A percentile compares a stretch with the other conserved stretches of the same genome.
Conservation (phyloP, 2,113 vertebrate genomes). For the Mungos mungo region DNA sequence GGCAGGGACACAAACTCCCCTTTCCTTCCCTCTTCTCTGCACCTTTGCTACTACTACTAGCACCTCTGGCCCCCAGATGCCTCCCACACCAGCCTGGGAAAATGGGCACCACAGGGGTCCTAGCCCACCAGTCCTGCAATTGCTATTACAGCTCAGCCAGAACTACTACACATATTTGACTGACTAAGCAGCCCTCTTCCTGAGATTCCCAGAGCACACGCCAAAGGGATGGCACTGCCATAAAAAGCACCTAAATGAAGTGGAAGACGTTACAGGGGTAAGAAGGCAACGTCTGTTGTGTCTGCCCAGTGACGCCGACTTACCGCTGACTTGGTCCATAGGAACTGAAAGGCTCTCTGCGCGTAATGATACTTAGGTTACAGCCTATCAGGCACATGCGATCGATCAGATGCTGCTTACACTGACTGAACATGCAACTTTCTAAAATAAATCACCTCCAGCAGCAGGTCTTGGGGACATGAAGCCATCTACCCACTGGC, state of each 20-base stretch:
- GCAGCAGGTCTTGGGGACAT: background rate
- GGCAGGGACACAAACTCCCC: background rate
- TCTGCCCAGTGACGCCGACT: background rate
- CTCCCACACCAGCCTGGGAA: background rate
- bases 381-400: background rate
- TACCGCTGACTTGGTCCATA: background rate
- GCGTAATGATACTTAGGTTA: background rate
- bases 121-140: background rate
- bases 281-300: background rate
- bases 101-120: background rate
- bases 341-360: background rate
- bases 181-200: background rate
- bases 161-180: background rate
- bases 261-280: background rate
- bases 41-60: background rate
- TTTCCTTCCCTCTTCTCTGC: background rate
- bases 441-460: constrained; percentile 33
- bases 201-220: background rate
- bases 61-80: background rate
- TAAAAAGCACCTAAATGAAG: background rate
- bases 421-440: constrained; percentile 54
- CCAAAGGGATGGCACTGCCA: background rate
- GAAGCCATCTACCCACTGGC: background rate
- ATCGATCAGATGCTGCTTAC: constrained; percentile 44
- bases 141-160: background rate